Evolutionary conservation across 2,888 invertebrate species (phyloP).

Genomic region (Pyrrhosoma nymphula): DNA sequence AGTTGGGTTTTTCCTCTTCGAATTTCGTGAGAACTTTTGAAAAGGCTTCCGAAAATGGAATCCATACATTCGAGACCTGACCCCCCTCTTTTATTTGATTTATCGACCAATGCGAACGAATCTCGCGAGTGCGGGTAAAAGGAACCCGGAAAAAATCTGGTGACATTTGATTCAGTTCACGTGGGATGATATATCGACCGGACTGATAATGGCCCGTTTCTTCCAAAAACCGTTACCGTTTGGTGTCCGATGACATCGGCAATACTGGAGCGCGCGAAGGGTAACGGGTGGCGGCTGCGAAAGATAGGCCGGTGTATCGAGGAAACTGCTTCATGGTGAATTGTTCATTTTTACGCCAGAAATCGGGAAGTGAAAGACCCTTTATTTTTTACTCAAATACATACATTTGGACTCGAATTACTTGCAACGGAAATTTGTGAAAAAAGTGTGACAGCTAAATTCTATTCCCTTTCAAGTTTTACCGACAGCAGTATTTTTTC

Average conservation of each 20-base stretch:
- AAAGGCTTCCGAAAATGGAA: conserved; percentile 36
- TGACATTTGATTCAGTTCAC: conserved; percentile 45
- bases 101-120: neutral
- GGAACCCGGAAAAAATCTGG: conserved; percentile 5
- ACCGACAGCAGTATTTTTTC: too few species aligned
- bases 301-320: neutral
- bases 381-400: neutral
- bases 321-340: conserved; percentile 2
- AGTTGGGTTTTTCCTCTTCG: neutral
- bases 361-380: neutral
- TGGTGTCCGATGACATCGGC: neutral
- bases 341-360: conserved; percentile 1
- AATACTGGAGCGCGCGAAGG: neutral
- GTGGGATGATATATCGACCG: conserved; percentile 9
- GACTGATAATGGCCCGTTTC: neutral
- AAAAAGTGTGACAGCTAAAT: too few species aligned
- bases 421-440: neutral
- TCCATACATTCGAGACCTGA: neutral
- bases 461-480: too few species aligned
- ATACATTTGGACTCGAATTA: neutral
- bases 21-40: neutral
- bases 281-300: neutral
- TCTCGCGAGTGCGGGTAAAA: neutral
- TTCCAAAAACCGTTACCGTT: neutral
- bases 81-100: neutral